Conservation (phyloP, 2,113 vertebrate species). For the Labeo catla region DNA sequence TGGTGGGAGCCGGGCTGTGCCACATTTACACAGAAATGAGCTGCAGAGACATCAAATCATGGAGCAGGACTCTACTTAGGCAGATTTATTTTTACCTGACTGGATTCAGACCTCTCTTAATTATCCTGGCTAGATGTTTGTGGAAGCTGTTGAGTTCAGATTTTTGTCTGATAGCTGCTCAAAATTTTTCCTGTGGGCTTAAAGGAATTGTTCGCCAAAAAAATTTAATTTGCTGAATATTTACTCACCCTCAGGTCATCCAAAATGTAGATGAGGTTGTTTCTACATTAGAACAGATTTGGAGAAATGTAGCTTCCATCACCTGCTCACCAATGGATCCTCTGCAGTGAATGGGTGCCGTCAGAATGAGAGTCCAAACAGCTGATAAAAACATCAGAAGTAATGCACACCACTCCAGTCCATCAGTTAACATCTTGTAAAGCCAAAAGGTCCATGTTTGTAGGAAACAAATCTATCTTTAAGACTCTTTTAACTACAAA, state of each 20-base stretch:
- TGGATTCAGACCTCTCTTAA: constrained; percentile 50
- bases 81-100: constrained; percentile 61
- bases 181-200: not conserved
- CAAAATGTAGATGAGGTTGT: not conserved
- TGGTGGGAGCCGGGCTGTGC: constrained; percentile 61
- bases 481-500: too few relatives aligned
- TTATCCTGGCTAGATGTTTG: constrained; percentile 44
- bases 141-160: not conserved
- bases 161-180: not conserved
- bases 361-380: too few relatives aligned
- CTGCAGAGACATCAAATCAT: constrained; percentile 61
- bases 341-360: too few relatives aligned
- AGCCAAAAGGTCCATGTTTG: too few relatives aligned
- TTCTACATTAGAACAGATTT: not conserved
- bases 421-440: too few relatives aligned
- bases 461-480: too few relatives aligned
- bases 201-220: not conserved
- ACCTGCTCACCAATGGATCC: too few relatives aligned
- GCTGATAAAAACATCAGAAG: too few relatives aligned
- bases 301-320: not conserved
- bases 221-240: not conserved
- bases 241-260: not conserved
- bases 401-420: too few relatives aligned
- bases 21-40: constrained; percentile 74
- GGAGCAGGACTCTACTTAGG: constrained; percentile 50